Evolutionary conservation across 2,797 vertebrate species (phyloP).

Genomic region (Echiichthys vipera): DNA sequence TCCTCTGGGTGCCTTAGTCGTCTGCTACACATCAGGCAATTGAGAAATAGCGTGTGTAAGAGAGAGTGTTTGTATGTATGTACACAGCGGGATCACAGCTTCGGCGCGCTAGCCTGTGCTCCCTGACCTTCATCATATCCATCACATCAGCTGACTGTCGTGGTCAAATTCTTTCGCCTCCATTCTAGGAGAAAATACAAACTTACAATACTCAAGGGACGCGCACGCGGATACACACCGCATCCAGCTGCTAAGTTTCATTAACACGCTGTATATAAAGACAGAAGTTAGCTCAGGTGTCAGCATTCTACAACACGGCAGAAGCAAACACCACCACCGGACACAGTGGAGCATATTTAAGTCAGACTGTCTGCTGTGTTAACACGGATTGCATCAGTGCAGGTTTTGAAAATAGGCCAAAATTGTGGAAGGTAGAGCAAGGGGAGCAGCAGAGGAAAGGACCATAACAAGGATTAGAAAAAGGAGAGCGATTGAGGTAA

Average conservation of each 20-base stretch:
- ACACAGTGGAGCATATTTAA: constrained; percentile 16
- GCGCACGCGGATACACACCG: background rate
- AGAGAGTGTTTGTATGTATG: constrained; percentile 19
- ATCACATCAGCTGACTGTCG: constrained; percentile 33
- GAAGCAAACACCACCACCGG: background rate
- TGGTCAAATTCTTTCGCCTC: background rate
- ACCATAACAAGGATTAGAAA: background rate
- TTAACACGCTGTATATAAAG: background rate
- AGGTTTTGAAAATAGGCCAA: constrained; percentile 22
- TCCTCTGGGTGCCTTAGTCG: constrained; percentile 27
- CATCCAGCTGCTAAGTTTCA: constrained; percentile 7
- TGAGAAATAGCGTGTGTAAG: constrained; percentile 29
- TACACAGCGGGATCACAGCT: constrained; percentile 42
- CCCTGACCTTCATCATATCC: constrained; percentile 58
- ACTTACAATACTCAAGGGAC: background rate
- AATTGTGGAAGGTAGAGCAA: background rate
- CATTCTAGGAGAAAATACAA: background rate
- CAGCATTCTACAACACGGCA: constrained; percentile 5
- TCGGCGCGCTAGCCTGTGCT: constrained; percentile 28
- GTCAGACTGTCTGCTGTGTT: constrained; percentile 34
- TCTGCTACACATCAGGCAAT: constrained; percentile 45
- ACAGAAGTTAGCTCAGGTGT: background rate
- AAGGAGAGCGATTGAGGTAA: background rate
- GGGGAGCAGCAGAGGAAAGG: background rate
- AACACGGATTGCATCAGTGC: constrained; percentile 51